Percentiles rank a stretch among this genome's conserved stretches.
These are phyloP conservation scores for Helicoverpa zea DNA, from an alignment of 1,140 invertebrate genomes.

Conservation along the genomic window DNA sequence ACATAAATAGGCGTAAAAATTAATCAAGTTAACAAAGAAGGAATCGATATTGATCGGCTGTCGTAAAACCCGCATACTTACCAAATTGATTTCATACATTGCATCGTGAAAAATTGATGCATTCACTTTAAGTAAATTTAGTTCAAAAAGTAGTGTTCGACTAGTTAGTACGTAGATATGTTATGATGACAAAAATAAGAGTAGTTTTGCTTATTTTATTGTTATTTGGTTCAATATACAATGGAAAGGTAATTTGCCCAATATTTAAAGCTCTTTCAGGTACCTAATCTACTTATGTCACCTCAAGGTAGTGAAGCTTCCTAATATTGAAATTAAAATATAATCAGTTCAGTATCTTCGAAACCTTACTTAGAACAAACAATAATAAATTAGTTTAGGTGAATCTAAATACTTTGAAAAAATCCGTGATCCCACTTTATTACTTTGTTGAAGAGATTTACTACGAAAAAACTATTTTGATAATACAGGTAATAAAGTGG, in stretches of 20 bases:
- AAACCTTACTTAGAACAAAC: too few species aligned
- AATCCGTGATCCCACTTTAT: too few species aligned
- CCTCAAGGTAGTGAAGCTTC: too few species aligned
- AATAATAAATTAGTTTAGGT: too few species aligned
- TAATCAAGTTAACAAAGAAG: conserved; percentile 44
- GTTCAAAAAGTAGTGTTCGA: conserved; percentile 2
- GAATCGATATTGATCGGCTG: conserved; percentile 15
- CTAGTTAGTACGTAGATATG: conserved; percentile 15
- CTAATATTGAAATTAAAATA: too few species aligned
- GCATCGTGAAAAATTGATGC: conserved; percentile 6
- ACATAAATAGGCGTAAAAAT: conserved; percentile 29
- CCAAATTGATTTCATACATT: conserved; percentile 33
- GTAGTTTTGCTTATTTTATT: conserved; percentile 11
- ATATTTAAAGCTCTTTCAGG: background rate
- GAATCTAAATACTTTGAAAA: too few species aligned
- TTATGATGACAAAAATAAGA: conserved; percentile 4
- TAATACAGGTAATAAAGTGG: too few species aligned
- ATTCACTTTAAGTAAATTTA: background rate
- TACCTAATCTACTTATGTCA: too few species aligned
- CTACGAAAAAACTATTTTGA: too few species aligned
- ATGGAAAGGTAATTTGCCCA: conserved; percentile 12
- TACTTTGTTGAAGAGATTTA: too few species aligned
- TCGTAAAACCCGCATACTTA: conserved; percentile 26
- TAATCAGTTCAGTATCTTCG: too few species aligned
- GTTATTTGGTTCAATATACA: background rate